These are phyloP conservation scores for Resseliella maxima DNA, from an alignment of 2,888 invertebrate species.

Conservation along the genomic window DNA sequence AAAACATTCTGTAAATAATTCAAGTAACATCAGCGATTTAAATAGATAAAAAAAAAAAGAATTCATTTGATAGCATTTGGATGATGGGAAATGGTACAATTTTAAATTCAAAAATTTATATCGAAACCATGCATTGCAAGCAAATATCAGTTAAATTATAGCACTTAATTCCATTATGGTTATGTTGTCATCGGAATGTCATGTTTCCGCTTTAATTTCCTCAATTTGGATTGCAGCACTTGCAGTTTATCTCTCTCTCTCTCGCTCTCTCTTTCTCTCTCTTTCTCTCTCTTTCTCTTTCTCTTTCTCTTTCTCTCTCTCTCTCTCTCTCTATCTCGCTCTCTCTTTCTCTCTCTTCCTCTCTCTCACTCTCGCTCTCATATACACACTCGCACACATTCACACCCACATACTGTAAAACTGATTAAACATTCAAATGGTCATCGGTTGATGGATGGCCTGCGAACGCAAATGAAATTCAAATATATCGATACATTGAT, in stretches of 20 bases:
- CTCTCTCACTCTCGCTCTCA: not conserved
- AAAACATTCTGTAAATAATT: too few species aligned
- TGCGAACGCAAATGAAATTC: constrained; percentile 26
- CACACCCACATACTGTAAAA: too few species aligned
- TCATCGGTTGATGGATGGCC: not conserved
- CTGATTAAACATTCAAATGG: constrained; percentile 43
- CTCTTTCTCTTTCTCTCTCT: not conserved
- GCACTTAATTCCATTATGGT: constrained; percentile 40
- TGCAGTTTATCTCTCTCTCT: not conserved
- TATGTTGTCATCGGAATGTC: constrained; percentile 27
- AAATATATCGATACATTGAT: not conserved
- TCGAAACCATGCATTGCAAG: constrained; percentile 6
- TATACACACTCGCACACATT: not conserved
- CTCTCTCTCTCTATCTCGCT: not conserved
- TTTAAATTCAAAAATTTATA: not conserved
- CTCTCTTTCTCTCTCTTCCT: not conserved
- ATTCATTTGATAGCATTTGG: too few species aligned
- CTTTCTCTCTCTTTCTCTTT: not conserved
- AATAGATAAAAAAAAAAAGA: too few species aligned
- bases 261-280: not conserved
- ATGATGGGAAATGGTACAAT: not conserved
- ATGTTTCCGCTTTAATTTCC: constrained; percentile 34
- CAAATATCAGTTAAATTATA: constrained; percentile 35
- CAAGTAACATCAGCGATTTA: too few species aligned
- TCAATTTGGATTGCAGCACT: not conserved